These are phyloP conservation scores for Sebastes kiyomatsui DNA, from an alignment of 2,797 vertebrate genomes.

Conservation along the genomic window DNA sequence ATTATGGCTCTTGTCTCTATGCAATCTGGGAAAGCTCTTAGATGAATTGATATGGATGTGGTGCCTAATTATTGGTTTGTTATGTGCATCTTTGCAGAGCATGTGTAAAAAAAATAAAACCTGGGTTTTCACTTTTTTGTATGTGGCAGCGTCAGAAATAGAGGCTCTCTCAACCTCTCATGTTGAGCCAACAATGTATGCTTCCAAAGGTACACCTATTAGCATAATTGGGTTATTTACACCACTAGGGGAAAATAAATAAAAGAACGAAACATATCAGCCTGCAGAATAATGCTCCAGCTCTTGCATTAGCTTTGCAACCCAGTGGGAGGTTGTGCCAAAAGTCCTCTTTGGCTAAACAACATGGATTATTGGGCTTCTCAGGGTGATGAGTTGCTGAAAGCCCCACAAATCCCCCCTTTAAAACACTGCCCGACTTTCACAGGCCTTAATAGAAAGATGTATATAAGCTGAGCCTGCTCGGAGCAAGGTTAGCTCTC, in stretches of 20 bases:
- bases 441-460: conserved; percentile 52
- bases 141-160: conserved; percentile 36
- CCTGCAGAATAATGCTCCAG: conserved; percentile 46
- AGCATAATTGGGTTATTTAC: conserved; percentile 62
- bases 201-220: conserved; percentile 54
- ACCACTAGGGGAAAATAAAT: conserved; percentile 22
- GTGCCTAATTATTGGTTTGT: conserved; percentile 11
- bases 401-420: conserved; percentile 45
- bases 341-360: conserved; percentile 69
- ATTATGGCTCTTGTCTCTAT: not conserved
- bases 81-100: not conserved
- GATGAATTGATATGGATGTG: conserved; percentile 10
- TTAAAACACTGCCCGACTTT: conserved; percentile 51
- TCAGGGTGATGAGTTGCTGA: conserved; percentile 64
- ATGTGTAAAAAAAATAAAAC: not conserved
- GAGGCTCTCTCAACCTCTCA: conserved; percentile 11
- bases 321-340: conserved; percentile 50
- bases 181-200: conserved; percentile 46
- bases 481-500: conserved; percentile 38
- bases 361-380: conserved; percentile 69
- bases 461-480: conserved; percentile 27
- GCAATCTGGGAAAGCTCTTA: conserved; percentile 12
- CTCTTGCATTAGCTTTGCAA: conserved; percentile 51
- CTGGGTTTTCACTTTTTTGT: conserved; percentile 26
- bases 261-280: conserved; percentile 50